Evolutionary conservation across 2,888 invertebrate genomes (phyloP), one percentile per base, ranked within the genome.

Genomic region (Nemotelus pantherinus): DNA sequence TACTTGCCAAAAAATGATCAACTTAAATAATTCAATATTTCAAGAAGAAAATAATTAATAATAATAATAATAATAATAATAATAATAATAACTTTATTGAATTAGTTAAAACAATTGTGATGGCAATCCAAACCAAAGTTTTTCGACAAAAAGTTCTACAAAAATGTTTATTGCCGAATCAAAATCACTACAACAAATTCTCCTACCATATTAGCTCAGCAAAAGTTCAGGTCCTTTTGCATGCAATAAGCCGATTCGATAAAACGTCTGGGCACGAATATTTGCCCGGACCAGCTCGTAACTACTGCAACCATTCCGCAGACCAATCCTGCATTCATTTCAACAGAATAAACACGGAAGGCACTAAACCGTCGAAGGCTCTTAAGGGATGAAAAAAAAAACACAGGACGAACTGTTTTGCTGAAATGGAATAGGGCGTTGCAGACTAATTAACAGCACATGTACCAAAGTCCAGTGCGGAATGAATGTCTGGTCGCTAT

Each of bases 401-500:
- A 44, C 25, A 25, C 25, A 63, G 63, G 39, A 63, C 63, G 63
- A 43, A 43, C 63, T 63, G 43, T 39, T 45, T 47, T 48, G 43
- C 47, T 50, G 63, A 63, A 7, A 74, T 74, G 48, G 45, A 39
- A 63, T 48, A 74, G 60, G 63, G 74, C 63, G 74, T 74, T 74
- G 60, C 74, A 74, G 74, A 74, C 74, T 74, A 74, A 74, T 74
- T 74, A 74, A 74, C 50, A 74, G 74, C 74, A 63, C 74, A 74
- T 74, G 74, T 74, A 74, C 48, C 44, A 10, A 55, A 43, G 43
- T n/a, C 53, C 9, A 25, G 41, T 7, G 47, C 10, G 70, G 39
- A 53, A 70, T 70, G 70, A 70, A 55, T 70, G 53, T 55, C 10
- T 68, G 10, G 68, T 47, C 45, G 7, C 39, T 55, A 43, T 70